Evolutionary conservation across 1,140 invertebrate genomes (phyloP), one percentile per base, ranked within the genome.

Genomic region (Tyrophagus putrescentiae): DNA sequence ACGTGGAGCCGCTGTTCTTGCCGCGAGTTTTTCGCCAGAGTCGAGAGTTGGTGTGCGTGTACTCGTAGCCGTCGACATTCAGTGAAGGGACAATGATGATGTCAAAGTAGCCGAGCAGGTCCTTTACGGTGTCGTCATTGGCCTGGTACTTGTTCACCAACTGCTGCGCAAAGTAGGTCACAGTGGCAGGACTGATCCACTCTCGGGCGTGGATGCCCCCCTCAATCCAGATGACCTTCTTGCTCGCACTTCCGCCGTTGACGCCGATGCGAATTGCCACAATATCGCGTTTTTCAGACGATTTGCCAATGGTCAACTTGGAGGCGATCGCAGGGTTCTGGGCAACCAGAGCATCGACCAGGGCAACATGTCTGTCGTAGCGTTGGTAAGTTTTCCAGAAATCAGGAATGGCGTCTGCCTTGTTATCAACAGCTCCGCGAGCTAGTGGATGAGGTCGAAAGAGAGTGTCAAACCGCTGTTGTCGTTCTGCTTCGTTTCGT

Each of bases 141-240:
- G 76, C 53, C 76, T 75, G 1, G 85, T 67, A 27, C 65, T 45
- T 29, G 21, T 41, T 77, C 50, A 77, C 75, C 1, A 85, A 66
- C 42, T 64, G 42, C 67, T 84, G 83, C 28, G 89, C 78, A 13
- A 82, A 77, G 64, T 80, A 84, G 1, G 83, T 72, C 0, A 78
- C 72, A 0, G 80, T 78, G 0, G 84, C 82, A 1, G 84, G 80
- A 0, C 79, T 73, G 7, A 84, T 75, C 85, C 85, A 87, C 71
- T 87, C 85, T 34, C 84, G 74, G 0, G 83, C 84, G 67, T 87
- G 90, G 67, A 92, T 88, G 4, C 78, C 78, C 63, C 77, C 76
- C 64, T 80, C 80, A 18, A 82, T 76, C 76, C 77, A 81, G 59
- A 82, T 74, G 0, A 73, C 73, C 1, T 76, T 73, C 63, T 78